Conservation (phyloP, 1,140 invertebrate species). For the Papilio helenus region DNA sequence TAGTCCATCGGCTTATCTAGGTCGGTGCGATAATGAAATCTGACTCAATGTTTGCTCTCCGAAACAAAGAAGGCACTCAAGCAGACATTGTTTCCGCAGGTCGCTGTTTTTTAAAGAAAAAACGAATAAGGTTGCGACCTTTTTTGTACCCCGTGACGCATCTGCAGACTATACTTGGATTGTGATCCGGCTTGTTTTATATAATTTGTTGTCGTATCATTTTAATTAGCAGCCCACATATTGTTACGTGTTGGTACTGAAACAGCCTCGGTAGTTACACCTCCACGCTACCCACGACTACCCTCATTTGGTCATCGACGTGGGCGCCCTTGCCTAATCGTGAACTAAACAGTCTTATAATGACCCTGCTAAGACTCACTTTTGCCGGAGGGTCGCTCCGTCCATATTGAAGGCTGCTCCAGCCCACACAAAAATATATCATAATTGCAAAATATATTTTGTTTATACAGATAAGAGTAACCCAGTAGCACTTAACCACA, state of each 20-base stretch:
- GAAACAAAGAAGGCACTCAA: conserved; percentile 53
- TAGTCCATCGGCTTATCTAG: conserved; percentile 71
- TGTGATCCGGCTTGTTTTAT: conserved; percentile 50
- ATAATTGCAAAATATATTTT: conserved; percentile 59
- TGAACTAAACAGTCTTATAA: conserved; percentile 75
- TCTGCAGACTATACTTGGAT: conserved; percentile 41
- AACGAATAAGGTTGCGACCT: conserved; percentile 14
- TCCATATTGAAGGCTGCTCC: conserved; percentile 61
- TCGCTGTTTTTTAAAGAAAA: background rate
- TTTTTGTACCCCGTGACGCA: conserved; percentile 28
- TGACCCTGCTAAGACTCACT: conserved; percentile 72
- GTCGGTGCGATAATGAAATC: conserved; percentile 71
- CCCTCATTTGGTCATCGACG: conserved; percentile 80
- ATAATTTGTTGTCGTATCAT: conserved; percentile 59
- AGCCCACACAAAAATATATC: conserved; percentile 65
- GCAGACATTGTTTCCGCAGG: conserved; percentile 41
- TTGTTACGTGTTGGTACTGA: conserved; percentile 69
- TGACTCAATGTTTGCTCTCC: conserved; percentile 72
- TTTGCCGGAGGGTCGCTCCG: conserved; percentile 71
- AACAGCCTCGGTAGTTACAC: conserved; percentile 78
- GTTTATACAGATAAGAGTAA: conserved; percentile 12
- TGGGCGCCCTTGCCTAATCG: conserved; percentile 75
- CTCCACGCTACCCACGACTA: conserved; percentile 78
- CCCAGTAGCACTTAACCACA: background rate
- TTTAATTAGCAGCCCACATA: conserved; percentile 77